Base-by-base conservation (phyloP, 2,113 vertebrate species). In the Cariama cristata region DNA sequence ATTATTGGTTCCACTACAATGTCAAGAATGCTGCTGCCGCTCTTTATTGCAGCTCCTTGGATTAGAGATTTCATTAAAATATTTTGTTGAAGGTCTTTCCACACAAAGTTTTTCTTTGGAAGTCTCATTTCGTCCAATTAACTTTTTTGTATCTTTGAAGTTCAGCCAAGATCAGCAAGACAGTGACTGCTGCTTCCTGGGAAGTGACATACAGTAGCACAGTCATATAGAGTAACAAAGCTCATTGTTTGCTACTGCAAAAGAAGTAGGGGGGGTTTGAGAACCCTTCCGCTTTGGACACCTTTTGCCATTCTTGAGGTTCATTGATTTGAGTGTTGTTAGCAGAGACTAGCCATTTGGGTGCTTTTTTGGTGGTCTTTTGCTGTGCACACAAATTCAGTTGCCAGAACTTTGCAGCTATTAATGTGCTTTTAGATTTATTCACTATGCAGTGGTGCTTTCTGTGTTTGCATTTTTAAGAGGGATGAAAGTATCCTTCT, bases 41-140 rank as follows among this genome's bases (percentile, higher is more conserved):
- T 83, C 59, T 64, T 8, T 62, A 35, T 82, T 74, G 26, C 55
- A 56, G 53, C 4, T 40, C 45, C 58, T 90, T 69, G 17, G 67
- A 73, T 71, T 82, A 94, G 73, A 87, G 66, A 64, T 82, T 90
- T 92, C 88, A 93, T 92, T 87, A 74, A 92, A 79, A 75, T 64
- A 44, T 91, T 94, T 81, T 55, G 60, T 59, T 68, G 56, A 82
- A 52, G 19, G 72, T 55, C 60, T 91, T 92, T 93, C 86, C 83
- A 81, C 44, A 76, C 22, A 23, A 84, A 68, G 53, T 35, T 90
- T 88, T 96, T 62, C 40, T 90, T 55, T 71, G 62, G 49, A 91
- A 97, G 47, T 72, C 63, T 93, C 56, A 73, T 93, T 97, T 88
- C 12, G 93, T 88, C 71, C 93, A 96, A 67, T 96, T 97, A 96